phyloP scores from a whole-genome alignment of 2,797 vertebrate genomes.

The Kryptopterus vitreolus region DNA sequence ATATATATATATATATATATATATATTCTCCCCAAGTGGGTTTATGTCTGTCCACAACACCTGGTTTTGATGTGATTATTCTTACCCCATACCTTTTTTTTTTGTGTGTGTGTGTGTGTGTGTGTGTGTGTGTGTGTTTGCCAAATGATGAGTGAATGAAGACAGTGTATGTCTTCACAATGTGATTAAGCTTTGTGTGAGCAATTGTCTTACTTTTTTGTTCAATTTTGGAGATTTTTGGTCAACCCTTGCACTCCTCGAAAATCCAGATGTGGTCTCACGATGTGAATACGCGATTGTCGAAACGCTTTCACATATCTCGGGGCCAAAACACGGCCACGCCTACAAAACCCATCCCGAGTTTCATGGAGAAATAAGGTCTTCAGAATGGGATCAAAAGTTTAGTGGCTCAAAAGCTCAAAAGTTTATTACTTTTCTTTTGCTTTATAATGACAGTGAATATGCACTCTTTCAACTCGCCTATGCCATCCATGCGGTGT shows the following conservation, averaged over 20 bases:
- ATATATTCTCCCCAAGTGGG: not conserved
- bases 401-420: no score
- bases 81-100: not conserved
- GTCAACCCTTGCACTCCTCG: not conserved
- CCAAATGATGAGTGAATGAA: not conserved
- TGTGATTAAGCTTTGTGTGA: not conserved
- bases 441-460: no score
- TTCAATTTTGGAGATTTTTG: not conserved
- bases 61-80: conserved; percentile 3
- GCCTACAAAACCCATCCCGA: not conserved
- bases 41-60: conserved; percentile 12
- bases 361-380: not conserved
- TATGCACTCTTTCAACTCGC: no score
- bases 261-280: not conserved
- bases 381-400: not conserved
- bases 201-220: not conserved
- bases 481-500: no score
- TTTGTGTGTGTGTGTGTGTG: no score
- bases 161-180: not conserved
- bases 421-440: no score
- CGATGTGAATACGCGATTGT: not conserved
- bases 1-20: no score
- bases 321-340: not conserved
- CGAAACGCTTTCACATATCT: not conserved
- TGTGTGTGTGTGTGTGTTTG: no score